These are phyloP conservation scores for Takifugu rubripes DNA, from an alignment of 2,797 vertebrate species.

Conservation along the genomic window DNA sequence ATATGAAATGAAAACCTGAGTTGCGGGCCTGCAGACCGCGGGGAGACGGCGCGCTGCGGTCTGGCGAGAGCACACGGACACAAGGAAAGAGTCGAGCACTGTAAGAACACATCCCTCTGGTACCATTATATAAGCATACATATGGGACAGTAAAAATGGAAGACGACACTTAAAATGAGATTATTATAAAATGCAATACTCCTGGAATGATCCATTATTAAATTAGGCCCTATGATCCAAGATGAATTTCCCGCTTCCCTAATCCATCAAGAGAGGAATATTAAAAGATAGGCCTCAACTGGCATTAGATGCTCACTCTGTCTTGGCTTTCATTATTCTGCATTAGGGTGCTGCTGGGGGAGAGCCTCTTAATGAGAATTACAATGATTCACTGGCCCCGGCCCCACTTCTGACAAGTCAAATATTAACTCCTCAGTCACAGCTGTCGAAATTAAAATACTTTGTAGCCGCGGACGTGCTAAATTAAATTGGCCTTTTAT, in stretches of 20 bases:
- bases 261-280: slow-evolving; percentile 99
- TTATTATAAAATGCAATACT: slow-evolving; percentile 99
- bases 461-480: slow-evolving; percentile 97
- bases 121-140: slow-evolving; percentile 98
- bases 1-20: slow-evolving; percentile 65
- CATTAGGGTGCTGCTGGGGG: slow-evolving; percentile 99
- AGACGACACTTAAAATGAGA: slow-evolving; percentile 99
- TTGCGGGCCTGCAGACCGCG: slow-evolving; percentile 46
- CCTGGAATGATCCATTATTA: slow-evolving; percentile 99
- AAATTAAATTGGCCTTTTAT: slow-evolving; percentile 99
- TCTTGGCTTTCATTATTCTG: slow-evolving; percentile 99
- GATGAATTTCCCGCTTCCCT: slow-evolving; percentile 99
- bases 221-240: slow-evolving; percentile 99
- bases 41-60: slow-evolving; percentile 53
- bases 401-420: slow-evolving; percentile 99
- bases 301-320: slow-evolving; percentile 98
- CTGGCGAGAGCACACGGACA: slow-evolving; percentile 56
- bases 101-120: slow-evolving; percentile 96
- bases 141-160: slow-evolving; percentile 99
- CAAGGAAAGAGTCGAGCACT: slow-evolving; percentile 71
- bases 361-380: slow-evolving; percentile 99
- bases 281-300: slow-evolving; percentile 99
- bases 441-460: slow-evolving; percentile 99
- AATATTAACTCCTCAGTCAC: slow-evolving; percentile 99
- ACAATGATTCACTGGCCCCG: slow-evolving; percentile 99